Evolutionary conservation across 2,113 vertebrate genomes (phyloP).

Genomic region (Australoheros scitulus): DNA sequence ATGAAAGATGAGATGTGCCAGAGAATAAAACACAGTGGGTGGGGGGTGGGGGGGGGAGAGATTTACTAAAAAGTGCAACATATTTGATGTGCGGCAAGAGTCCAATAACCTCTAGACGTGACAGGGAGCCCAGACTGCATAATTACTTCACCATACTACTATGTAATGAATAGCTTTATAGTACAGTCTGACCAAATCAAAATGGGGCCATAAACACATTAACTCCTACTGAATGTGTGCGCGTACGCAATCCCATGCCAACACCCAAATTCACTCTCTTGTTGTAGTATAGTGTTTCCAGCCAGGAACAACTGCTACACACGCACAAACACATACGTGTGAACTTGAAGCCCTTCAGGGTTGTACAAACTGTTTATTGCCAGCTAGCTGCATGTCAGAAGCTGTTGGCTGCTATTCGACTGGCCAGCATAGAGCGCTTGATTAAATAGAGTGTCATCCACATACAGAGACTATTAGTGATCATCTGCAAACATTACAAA

Average conservation of each 20-base stretch:
- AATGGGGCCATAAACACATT: conserved; percentile 38
- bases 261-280: conserved; percentile 16
- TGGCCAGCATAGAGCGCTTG: conserved; percentile 53
- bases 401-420: conserved; percentile 52
- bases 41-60: no score
- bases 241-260: neutral
- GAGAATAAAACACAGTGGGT: neutral
- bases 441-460: conserved; percentile 75
- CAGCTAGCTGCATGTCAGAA: conserved; percentile 51
- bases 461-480: conserved; percentile 70
- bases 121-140: conserved; percentile 35
- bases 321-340: conserved; percentile 26
- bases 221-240: conserved; percentile 16
- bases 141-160: conserved; percentile 37
- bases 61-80: conserved; percentile 36
- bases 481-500: conserved; percentile 76
- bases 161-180: conserved; percentile 39
- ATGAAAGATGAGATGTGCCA: conserved; percentile 6
- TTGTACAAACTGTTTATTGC: conserved; percentile 59
- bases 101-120: conserved; percentile 50
- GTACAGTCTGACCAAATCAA: conserved; percentile 29
- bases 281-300: conserved; percentile 10
- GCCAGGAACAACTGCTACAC: conserved; percentile 13
- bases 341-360: conserved; percentile 48
- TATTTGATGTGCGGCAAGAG: conserved; percentile 47